Evolutionary conservation across 2,113 vertebrate species (phyloP), one percentile per base, ranked within the genome.

Genomic region (Oxyura jamaicensis): DNA sequence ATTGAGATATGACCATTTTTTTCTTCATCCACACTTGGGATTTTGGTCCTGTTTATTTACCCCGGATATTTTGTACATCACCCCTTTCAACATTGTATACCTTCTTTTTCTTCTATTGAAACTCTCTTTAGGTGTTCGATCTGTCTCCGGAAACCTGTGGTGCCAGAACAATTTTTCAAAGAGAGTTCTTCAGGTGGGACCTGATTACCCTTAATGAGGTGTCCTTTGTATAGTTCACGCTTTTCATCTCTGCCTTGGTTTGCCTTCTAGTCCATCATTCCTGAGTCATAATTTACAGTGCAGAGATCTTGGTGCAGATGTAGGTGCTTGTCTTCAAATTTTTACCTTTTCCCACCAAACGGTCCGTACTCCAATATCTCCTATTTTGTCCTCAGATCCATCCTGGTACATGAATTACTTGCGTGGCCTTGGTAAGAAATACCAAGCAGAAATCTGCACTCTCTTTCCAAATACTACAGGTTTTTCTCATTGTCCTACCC

Each of bases 21-120:
- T 3, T 7, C 29, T 55, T 44, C 17, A 13, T 71, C 21, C 2
- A 1, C 1, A 0, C 17, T 62, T 35, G 20, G 44, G 11, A 2
- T 14, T 77, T 58, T 71, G 16, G 44, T 80, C 41, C 20, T 77
- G 20, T 75, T 67, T 59, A 15, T 69, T 25, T 68, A 82, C 17
- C 31, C 12, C 33, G 29, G 36, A 17, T 66, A 48, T 53, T 10
- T 19, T 77, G 21, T 25, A 11, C 21, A 14, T 36, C 23, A 41
- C 9, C 18, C 25, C 11, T 79, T 78, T 68, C 46, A 71, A 71
- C 9, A 8, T 2, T 1, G 12, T 21, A 6, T 5, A 3, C 59
- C 18, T 80, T 12, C 21, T 48, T 73, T 66, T 44, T 14, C 23
- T 62, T 78, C 20, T 52, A 1, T 8, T 31, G 26, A 66, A 91